phyloP scores from a whole-genome alignment of 2,888 invertebrate genomes.

The Amphipyra tragopoginis region DNA sequence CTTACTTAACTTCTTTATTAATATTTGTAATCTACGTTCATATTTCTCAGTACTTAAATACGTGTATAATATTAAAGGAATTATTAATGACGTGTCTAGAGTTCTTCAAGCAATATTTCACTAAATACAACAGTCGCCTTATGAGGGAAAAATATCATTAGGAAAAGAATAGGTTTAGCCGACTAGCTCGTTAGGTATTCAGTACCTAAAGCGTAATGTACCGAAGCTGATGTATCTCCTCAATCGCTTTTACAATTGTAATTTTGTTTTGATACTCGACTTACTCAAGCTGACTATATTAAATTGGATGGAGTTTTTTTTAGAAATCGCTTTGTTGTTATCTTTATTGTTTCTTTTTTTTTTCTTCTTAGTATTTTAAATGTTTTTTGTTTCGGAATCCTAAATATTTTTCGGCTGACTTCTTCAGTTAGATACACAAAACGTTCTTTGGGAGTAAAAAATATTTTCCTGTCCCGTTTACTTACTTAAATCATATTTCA shows the following conservation, averaged over 20 bases:
- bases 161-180: not conserved
- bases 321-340: not conserved
- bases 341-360: slow-evolving; percentile 1
- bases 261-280: slow-evolving; percentile 1
- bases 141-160: slow-evolving; percentile 5
- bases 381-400: slow-evolving; percentile 8
- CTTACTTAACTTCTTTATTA: too few species aligned
- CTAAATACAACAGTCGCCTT: not conserved
- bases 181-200: slow-evolving; percentile 7
- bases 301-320: not conserved
- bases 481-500: slow-evolving; percentile 25
- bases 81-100: too few species aligned
- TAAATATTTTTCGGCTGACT: not conserved
- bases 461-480: slow-evolving; percentile 13
- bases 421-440: not conserved
- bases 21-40: too few species aligned
- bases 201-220: slow-evolving; percentile 6
- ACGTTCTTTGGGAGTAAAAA: not conserved
- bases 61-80: too few species aligned
- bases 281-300: not conserved
- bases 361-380: not conserved
- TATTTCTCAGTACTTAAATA: too few species aligned
- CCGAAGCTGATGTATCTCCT: slow-evolving; percentile 11
- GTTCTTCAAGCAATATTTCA: not conserved
- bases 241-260: slow-evolving; percentile 19